phyloP scores from a whole-genome alignment of 2,113 vertebrate species.

The Pluvialis apricaria region DNA sequence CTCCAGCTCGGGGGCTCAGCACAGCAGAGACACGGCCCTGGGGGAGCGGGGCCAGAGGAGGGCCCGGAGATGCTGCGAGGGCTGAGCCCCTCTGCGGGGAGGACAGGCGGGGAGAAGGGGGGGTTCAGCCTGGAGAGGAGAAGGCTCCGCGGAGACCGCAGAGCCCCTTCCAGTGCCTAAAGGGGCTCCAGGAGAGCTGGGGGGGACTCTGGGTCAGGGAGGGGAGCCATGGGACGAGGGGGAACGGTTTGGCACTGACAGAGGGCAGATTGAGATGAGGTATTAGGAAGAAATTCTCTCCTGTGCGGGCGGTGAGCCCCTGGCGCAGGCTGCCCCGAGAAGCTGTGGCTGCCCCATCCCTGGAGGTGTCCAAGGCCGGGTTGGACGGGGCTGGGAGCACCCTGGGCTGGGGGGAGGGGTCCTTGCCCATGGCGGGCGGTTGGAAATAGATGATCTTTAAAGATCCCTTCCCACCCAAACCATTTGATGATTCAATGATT shows the following conservation, averaged over 20 bases:
- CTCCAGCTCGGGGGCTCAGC: neutral
- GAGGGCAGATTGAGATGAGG: neutral
- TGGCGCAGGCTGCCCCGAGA: neutral
- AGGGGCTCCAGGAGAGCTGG: neutral
- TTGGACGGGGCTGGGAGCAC: neutral
- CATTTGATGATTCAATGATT: fast-evolving
- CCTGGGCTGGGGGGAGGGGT: neutral
- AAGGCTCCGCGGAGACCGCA: neutral
- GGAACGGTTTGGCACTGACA: neutral
- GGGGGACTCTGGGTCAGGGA: neutral
- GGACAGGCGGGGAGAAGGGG: neutral
- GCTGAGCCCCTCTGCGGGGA: neutral
- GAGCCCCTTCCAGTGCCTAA: neutral
- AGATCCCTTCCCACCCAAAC: neutral
- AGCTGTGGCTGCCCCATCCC: neutral
- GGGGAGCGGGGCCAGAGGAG: neutral
- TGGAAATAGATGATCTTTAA: neutral
- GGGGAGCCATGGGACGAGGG: too few relatives aligned
- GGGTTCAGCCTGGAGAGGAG: neutral
- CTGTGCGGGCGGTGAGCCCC: neutral
- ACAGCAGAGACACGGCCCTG: neutral
- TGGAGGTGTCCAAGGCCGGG: neutral
- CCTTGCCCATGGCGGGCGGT: neutral
- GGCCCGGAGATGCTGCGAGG: neutral
- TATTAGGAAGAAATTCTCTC: fast-evolving